Conservation (phyloP, 2,797 vertebrate species). For the Thripadectes ignobilis region DNA sequence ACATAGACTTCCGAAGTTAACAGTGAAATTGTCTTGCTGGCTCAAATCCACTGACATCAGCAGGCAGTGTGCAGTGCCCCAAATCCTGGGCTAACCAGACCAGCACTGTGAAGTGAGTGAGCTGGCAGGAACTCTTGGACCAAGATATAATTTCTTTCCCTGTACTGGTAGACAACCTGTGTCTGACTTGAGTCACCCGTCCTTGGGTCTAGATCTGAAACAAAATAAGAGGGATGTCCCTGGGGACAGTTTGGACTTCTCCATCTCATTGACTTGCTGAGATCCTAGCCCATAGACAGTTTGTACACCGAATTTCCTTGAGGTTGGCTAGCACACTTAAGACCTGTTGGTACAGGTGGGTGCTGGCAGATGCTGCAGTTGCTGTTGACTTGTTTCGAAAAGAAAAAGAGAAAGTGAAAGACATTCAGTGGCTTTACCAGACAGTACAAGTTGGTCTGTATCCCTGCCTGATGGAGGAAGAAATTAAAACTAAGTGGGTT, state of each 20-base stretch:
- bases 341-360: not conserved
- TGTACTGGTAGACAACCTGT: not conserved
- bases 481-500: not conserved
- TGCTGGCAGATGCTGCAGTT: not conserved
- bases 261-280: rapidly evolving
- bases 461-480: not conserved
- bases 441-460: not conserved
- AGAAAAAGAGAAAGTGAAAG: not conserved
- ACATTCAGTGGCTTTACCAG: not conserved
- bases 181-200: not conserved
- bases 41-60: not conserved
- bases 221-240: too few species aligned
- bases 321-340: not conserved
- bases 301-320: not conserved
- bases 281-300: not conserved
- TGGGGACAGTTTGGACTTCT: not conserved
- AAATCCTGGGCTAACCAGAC: not conserved
- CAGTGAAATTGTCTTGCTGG: not conserved
- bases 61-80: not conserved
- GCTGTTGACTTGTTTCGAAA: not conserved
- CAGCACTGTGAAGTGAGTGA: not conserved
- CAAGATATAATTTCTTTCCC: not conserved
- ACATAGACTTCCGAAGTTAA: not conserved
- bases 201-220: not conserved
- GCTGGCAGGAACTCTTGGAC: not conserved